Base-by-base conservation (phyloP, 2,888 invertebrate genomes). In the Tipula lateralis region DNA sequence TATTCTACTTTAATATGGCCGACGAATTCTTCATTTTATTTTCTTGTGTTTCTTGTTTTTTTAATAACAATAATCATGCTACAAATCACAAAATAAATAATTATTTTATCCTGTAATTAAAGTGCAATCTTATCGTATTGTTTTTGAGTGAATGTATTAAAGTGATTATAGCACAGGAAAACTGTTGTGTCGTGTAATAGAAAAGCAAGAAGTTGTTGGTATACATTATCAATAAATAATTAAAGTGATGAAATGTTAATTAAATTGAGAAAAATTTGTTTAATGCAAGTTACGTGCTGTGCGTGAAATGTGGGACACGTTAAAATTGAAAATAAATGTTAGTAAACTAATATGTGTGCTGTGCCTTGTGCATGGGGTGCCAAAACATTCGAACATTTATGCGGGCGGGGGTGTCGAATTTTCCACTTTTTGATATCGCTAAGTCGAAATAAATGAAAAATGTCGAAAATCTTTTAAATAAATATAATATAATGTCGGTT, bases 1-100 rank as follows among this genome's bases (percentile, higher is more conserved):
- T 82, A 82, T 82, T 30, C 16, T 32, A 30, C 16, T 82, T 82
- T 82, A 82, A 82, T 32, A 82, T 82, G 82, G 82, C 82, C 82
- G 82, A 82, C 82, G 30, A 29, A 32, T 82, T 82, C 30, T 82
- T 82, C 82, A 29, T 82, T 82, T 16, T 24, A 66, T 66, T 66
- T 66, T 24, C 66, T 66, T 66, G 24, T 66, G 66, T 24, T 66
- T 24, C 24, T 66, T 24, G 66, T 66, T 66, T 66, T 66, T 2
- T 66, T 66, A 66, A 66, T 66, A 9, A 24, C 66, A 66, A 66
- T 66, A 66, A 66, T 66, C 66, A 66, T 66, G 19, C 66, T 9
- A 66, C 66, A 66, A 66, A 24, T 66, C 66, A 24, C 24, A 66
- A 24, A 66, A 66, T 66, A 24, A 24, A 66, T 66, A 66, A 66